Conservation (phyloP, 2,113 vertebrate species). For the Loxodonta africana region DNA sequence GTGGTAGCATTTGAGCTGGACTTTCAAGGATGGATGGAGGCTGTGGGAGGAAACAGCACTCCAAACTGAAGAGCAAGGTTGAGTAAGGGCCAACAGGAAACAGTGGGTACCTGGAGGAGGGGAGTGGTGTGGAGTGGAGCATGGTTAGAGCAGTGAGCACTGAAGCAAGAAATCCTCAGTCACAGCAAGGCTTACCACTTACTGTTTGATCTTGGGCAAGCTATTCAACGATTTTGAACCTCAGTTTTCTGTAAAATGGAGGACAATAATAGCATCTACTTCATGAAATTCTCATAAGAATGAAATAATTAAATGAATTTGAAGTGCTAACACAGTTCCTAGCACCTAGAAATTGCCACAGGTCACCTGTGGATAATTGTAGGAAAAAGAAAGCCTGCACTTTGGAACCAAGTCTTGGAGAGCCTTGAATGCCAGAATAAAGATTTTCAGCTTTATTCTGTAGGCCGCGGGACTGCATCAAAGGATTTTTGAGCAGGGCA, state of each 20-base stretch:
- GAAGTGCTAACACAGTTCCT: neutral
- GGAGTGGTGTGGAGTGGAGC: too few species aligned
- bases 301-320: neutral
- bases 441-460: neutral
- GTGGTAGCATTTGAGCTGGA: neutral
- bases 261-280: too few species aligned
- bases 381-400: neutral
- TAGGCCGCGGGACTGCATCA: neutral
- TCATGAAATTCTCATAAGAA: too few species aligned
- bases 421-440: neutral
- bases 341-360: neutral
- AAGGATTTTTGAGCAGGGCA: neutral
- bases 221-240: too few species aligned
- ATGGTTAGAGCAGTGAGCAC: neutral
- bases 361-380: neutral
- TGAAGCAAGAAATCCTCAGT: accelerated
- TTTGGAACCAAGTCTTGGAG: neutral
- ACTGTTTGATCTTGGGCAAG: too few species aligned
- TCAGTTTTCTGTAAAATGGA: too few species aligned
- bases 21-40: neutral
- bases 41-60: neutral
- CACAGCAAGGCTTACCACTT: neutral
- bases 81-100: neutral
- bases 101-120: neutral
- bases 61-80: neutral